Evolutionary conservation across 1,140 invertebrate genomes (phyloP).

Genomic region (Adoxophyes honmai): DNA sequence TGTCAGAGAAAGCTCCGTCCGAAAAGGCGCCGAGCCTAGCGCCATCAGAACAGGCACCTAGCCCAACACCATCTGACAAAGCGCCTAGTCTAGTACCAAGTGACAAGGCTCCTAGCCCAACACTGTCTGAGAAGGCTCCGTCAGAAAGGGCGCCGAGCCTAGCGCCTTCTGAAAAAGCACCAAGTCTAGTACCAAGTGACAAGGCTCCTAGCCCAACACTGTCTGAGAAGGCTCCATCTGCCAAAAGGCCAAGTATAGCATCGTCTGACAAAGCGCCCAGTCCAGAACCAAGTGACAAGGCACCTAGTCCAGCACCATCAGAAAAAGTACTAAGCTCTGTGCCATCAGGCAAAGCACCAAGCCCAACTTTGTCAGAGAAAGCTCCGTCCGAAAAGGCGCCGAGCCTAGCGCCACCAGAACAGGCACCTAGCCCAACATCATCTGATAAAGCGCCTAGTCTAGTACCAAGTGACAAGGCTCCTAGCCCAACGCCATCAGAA

Average conservation of each 20-base stretch:
- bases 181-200: too few relatives aligned
- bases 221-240: not conserved
- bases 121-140: not conserved
- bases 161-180: not conserved
- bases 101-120: not conserved
- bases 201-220: too few relatives aligned
- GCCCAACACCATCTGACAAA: not conserved
- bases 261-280: constrained; percentile 1
- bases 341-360: not conserved
- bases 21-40: not conserved
- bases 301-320: not conserved
- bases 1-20: not conserved
- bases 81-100: not conserved
- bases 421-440: too few relatives aligned
- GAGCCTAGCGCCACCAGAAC: too few relatives aligned
- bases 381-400: not conserved
- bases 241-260: too few relatives aligned
- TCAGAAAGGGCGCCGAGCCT: not conserved
- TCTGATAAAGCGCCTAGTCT: not conserved
- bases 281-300: not conserved
- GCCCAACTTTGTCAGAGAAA: too few relatives aligned
- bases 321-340: not conserved
- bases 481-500: not conserved
- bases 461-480: not conserved
- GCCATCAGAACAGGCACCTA: not conserved